Conservation (phyloP, 2,888 invertebrate genomes). For the Eupithecia exiguata region DNA sequence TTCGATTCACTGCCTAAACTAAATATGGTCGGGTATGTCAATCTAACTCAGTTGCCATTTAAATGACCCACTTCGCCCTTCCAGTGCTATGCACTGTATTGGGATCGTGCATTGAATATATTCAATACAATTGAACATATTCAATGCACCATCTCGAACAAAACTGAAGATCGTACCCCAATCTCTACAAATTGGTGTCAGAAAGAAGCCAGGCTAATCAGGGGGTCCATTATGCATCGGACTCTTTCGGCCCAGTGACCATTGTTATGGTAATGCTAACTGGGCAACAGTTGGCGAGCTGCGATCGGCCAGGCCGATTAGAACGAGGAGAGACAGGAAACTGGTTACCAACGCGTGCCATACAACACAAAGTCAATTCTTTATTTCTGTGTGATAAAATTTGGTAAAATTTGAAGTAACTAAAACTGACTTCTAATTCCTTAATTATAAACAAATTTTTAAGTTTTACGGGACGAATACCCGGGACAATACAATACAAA, state of each 20-base stretch:
- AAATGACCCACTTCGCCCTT: background rate
- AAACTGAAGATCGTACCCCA: background rate
- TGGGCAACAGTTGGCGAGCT: constrained; percentile 44
- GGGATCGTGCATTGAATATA: too few relatives aligned
- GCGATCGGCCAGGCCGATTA: constrained; percentile 22
- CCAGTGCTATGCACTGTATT: too few relatives aligned
- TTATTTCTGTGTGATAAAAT: background rate
- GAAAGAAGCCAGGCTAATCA: constrained; percentile 18
- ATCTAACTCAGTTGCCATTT: background rate
- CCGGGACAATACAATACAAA: too few relatives aligned
- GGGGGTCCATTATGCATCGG: constrained; percentile 24
- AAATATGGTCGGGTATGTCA: too few relatives aligned
- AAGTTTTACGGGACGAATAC: too few relatives aligned
- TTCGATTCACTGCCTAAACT: too few relatives aligned
- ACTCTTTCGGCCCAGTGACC: constrained; percentile 17
- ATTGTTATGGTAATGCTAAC: constrained; percentile 46
- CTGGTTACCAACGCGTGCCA: background rate
- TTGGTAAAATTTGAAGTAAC: too few relatives aligned
- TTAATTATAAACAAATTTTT: too few relatives aligned
- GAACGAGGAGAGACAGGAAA: constrained; percentile 8
- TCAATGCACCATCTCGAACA: background rate
- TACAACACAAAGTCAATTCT: background rate
- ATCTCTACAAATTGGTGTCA: background rate
- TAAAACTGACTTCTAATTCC: too few relatives aligned
- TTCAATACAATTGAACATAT: background rate